Evolutionary conservation across 1,140 invertebrate species (phyloP).

Genomic region (Panagrolaimus sp.): DNA sequence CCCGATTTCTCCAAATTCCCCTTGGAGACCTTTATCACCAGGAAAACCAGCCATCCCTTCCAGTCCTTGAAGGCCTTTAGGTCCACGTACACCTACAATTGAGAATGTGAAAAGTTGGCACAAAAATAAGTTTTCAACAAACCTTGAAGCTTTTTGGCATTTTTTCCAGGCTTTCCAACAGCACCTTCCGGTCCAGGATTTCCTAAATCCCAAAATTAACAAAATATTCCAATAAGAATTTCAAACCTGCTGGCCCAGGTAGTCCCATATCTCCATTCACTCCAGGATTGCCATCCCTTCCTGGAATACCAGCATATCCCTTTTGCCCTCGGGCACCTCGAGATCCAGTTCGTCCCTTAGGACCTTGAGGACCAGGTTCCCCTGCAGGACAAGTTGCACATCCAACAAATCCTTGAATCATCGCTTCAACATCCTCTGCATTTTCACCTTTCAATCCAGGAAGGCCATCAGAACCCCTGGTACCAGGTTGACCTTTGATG

Average conservation of each 20-base stretch:
- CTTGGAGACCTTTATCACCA: not conserved
- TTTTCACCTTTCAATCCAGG: not conserved
- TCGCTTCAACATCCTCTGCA: conserved; percentile 1
- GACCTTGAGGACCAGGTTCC: not conserved
- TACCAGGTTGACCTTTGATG: not conserved
- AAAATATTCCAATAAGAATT: no score
- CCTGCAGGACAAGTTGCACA: conserved; percentile 2
- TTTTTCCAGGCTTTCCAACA: not conserved
- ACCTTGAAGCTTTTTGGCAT: no score
- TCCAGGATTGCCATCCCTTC: conserved; percentile 4
- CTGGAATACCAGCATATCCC: not conserved
- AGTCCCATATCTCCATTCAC: not conserved
- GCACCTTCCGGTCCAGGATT: not conserved
- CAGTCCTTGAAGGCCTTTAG: no score
- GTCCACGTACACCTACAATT: no score
- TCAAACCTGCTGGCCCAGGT: not conserved
- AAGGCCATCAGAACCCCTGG: not conserved
- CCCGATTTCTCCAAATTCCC: not conserved
- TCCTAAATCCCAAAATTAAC: not conserved
- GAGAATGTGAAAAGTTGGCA: no score
- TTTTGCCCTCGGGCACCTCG: not conserved
- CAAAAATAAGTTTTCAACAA: no score
- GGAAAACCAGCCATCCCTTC: not conserved
- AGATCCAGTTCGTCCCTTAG: not conserved
- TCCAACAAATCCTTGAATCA: not conserved